Base-by-base conservation (phyloP, 2,888 invertebrate genomes). In the Noctua janthe region DNA sequence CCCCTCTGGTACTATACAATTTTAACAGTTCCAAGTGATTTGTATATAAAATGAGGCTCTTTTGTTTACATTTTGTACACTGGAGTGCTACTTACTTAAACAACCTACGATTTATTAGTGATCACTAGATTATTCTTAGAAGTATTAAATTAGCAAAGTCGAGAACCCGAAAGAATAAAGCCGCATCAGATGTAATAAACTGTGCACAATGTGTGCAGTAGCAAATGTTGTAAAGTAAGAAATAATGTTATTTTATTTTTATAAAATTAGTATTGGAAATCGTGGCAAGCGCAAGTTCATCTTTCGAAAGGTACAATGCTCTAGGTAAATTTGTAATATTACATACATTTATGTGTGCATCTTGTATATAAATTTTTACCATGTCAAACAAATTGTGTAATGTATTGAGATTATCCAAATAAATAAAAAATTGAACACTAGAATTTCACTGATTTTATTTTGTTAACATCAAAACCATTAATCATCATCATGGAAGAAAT, bases 361-460 rank as follows among this genome's bases (percentile, higher is more conserved):
- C 94, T 93, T 97, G 97, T 97, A 97, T 94, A 96, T 97, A 94
- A 95, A 95, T 96, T 96, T 96, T 94, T 96, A 96, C 95, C 94
- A 94, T 95, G 94, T 96, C 95, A 94, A 94, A 93, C 91, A 94
- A 91, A 43, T 95, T 96, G 96, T 96, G 94, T 96, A 95, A 96
- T 95, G 94, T 96, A 95, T 96, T 95, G 96, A 97, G 97, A 97
- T 97, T 97, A 97, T 95, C 94, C 93, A 94, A 96, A 94, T 94
- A 95, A 96, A 95, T 95, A 95, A 94, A 95, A 94, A 93, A 95
- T 95, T 96, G 95, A 95, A 95, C 94, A 94, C 93, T 95, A 94
- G 94, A 80, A 89, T 87, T 85, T 85, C 23, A 56, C 66, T 81
- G 64, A 84, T 89, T 89, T 89, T 89, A 89, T 88, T 89, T 80